Base-by-base conservation (phyloP, 2,113 vertebrate genomes). In the Seriola aureovittata region DNA sequence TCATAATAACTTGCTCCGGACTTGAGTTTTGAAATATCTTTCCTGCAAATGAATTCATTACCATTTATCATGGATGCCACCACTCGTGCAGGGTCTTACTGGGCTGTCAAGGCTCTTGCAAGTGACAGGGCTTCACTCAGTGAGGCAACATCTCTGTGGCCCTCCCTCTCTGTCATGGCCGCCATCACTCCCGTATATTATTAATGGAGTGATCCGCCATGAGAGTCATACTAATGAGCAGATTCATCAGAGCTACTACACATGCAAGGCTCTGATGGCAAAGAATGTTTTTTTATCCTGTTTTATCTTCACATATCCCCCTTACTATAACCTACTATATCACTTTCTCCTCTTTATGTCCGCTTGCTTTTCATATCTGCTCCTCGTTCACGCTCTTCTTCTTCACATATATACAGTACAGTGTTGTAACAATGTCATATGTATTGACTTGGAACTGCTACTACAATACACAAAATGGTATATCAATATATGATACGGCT, bases 151-250 rank as follows among this genome's bases (percentile, higher is more conserved):
- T 85, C 78, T 71, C 78, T 17, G 19, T 60, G 69, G 70, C 68
- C 68, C 68, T 60, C 50, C 71, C 75, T 75, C 71, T 83, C 84
- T 67, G 74, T 84, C 88, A 89, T 88, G 80, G 78, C 63, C 71
- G 50, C 52, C 82, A 73, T 88, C 74, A 80, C 75, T 67, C 34
- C 80, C n/a, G 80, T 92, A 87, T 83, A 90, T 92, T 94, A 94
- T 93, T 94, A 88, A 94, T 94, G 67, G 71, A 65, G 38, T 75
- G 80, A 88, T 93, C 80, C 84, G 81, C 71, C 66, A 70, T 67
- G 78, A 85, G 65, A 91, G 68, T 88, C 78, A 88, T 86, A 90
- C 91, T 93, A 93, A 94, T 93, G 82, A 94, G 90, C 74, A 67
- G 80, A 92, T 94, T 90, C 89, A 92, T 95, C 91, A 92, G 82